Evolutionary conservation across 53 echinoderm and acorn worm species (phyloP), one percentile per base, ranked within the genome.

Genomic region (Temnopleurus reevesii): DNA sequence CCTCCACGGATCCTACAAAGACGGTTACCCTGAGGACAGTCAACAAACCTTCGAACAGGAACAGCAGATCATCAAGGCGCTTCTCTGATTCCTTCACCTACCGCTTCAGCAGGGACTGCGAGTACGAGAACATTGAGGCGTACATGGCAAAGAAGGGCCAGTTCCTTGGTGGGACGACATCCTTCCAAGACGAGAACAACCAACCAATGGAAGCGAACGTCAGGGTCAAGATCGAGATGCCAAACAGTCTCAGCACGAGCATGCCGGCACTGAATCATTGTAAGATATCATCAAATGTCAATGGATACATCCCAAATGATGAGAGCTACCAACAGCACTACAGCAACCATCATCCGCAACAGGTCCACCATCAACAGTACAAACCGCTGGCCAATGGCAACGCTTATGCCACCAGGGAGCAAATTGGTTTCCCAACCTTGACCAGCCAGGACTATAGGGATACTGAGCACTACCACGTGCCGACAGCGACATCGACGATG

Each of bases 101-200:
- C 46, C 91, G 94, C 31, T 91, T 49, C 60, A 94, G 94, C 59
- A 61, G 77, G 26, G 89, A 90, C 92, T 89, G 89, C 59, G 90
- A 92, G 35, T 94, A 94, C 38, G 94, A 94, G 81, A 94, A 94
- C 90, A 92, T 94, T 55, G 92, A 94, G 54, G 94, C 94, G 4
- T 92, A 92, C 76, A 90, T 92, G 25, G 90, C 90, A 1, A 92
- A 94, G 59, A 92, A 92, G 59, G 89, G 92, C 19, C 81, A 92
- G 90, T 94, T 94, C 46, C 64, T 89, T 12, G 86, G 94, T 19
- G 94, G 94, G 51, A 92, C 92, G 17, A 91, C 90, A 28, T 94
- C 94, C 31, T 94, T 94, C 83, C 94, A 94, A 25, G 86, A 90
- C 43, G 87, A 94, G 34, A 81, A 90, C 25, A 92, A 92, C 59